Evolutionary conservation across 2,797 vertebrate genomes (phyloP), one percentile per base, ranked within the genome.

Genomic region (Pipistrellus nathusii): DNA sequence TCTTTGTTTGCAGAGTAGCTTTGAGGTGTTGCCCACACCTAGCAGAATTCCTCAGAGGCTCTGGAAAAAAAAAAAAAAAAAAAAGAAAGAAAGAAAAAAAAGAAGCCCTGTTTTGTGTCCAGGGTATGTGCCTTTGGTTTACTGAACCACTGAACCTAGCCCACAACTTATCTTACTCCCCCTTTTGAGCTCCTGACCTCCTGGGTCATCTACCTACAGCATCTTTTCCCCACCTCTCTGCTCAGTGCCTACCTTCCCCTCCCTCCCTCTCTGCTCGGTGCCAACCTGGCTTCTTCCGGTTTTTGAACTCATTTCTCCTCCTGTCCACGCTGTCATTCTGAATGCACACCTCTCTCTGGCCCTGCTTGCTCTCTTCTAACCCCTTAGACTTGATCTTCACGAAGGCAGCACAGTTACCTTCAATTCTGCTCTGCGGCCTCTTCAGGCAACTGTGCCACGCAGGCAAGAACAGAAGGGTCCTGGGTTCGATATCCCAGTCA

Each of bases 11-110:
- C 20, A 17, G 73, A 71, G 48, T 27, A 21, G 51, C 83, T 88
- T 69, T 20, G 51, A 75, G 75, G 71, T 86, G 27, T 32, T 55
- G 72, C 51, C 55, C 14, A 75, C 30, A 55, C 27, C 46, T 27
- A 32, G 69, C 14, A 80, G 44, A 96, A 86, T 76, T 86, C 84
- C 75, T 85, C 57, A 92, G 91, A 82, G 71, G 48, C 66, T 75
- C 13, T 0, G 6, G 5, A 13, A 10, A 25, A 46, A 21, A 71
- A 27, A 12, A 21, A 41, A 35, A 69, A 41, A 73, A 59, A 48
- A 3, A 46, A 46, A 46, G 9, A 48, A 59, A 6, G 17, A 46
- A 20, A 71, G 12, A 12, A 25, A 41, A 32, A 69, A 55, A 72
- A 59, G 11, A 59, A 75, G 81, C 41, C 48, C 66, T 93, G 69